A percentile compares a stretch with the other conserved stretches of the same genome.
Conservation (phyloP, 2,113 vertebrate genomes). For the Merops nubicus region DNA sequence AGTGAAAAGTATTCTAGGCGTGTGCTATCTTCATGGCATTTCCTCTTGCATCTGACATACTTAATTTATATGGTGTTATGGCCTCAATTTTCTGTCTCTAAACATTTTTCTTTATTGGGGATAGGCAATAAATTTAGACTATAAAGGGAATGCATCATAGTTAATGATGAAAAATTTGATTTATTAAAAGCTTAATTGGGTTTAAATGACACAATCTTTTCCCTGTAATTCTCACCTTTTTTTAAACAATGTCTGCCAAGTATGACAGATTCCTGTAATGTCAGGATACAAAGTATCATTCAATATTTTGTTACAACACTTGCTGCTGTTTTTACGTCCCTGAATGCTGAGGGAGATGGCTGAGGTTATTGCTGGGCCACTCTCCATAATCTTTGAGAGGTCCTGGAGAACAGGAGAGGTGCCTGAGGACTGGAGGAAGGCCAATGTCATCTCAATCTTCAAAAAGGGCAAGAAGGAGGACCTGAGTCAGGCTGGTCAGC, state of each 20-base stretch:
- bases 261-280: neutral
- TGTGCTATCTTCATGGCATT: neutral
- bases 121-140: neutral
- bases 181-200: conserved; percentile 50
- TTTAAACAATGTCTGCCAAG: neutral
- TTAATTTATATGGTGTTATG: conserved; percentile 28
- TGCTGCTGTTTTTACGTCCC: neutral
- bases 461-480: too few relatives aligned
- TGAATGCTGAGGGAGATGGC: too few relatives aligned
- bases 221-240: neutral
- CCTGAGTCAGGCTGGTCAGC: too few relatives aligned
- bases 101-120: conserved; percentile 13
- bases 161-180: conserved; percentile 8
- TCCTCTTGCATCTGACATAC: neutral
- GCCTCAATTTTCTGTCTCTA: conserved; percentile 50
- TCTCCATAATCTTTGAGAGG: too few relatives aligned
- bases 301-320: neutral
- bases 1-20: neutral
- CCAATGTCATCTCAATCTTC: too few relatives aligned
- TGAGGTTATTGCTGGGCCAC: too few relatives aligned
- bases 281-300: neutral
- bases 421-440: too few relatives aligned
- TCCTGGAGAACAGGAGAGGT: too few relatives aligned
- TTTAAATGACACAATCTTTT: conserved; percentile 29
- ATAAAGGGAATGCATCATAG: neutral